Conservation (phyloP, 2,797 vertebrate species). For the Sebastes elongatus region DNA sequence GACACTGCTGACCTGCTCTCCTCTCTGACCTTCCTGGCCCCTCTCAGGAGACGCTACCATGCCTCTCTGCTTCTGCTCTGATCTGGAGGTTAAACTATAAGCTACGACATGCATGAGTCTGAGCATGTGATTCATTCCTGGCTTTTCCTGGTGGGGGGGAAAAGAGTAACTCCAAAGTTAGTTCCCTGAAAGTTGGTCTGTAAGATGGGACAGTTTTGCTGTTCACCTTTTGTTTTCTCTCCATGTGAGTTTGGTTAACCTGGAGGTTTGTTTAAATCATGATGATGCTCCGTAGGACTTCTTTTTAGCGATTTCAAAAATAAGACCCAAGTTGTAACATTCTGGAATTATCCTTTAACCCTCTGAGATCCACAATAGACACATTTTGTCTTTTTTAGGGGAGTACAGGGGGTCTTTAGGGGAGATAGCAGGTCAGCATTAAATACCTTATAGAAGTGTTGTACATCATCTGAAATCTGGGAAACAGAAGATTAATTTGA, state of each 20-base stretch:
- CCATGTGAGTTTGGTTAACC: not conserved
- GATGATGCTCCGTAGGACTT: not conserved
- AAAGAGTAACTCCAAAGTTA: not conserved
- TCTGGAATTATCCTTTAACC: too few relatives aligned
- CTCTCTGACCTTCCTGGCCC: slow-evolving; percentile 19
- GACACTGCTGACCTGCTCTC: slow-evolving; percentile 40
- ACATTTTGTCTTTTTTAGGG: too few relatives aligned
- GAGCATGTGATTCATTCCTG: not conserved
- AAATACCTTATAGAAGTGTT: accelerated
- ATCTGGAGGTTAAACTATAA: not conserved
- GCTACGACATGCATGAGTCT: not conserved
- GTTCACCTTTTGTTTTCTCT: not conserved
- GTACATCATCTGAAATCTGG: too few relatives aligned
- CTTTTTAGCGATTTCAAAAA: not conserved
- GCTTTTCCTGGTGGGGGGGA: not conserved
- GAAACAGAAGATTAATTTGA: too few relatives aligned
- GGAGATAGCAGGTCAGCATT: too few relatives aligned
- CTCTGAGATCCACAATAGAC: too few relatives aligned
- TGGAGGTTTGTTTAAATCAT: not conserved
- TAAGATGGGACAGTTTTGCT: not conserved
- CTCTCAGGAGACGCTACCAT: not conserved
- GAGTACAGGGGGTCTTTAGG: too few relatives aligned
- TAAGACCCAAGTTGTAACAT: not conserved
- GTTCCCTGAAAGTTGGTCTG: not conserved
- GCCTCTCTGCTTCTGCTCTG: not conserved